phyloP scores from a whole-genome alignment of 2,113 vertebrate species.

The Gallinago media region DNA sequence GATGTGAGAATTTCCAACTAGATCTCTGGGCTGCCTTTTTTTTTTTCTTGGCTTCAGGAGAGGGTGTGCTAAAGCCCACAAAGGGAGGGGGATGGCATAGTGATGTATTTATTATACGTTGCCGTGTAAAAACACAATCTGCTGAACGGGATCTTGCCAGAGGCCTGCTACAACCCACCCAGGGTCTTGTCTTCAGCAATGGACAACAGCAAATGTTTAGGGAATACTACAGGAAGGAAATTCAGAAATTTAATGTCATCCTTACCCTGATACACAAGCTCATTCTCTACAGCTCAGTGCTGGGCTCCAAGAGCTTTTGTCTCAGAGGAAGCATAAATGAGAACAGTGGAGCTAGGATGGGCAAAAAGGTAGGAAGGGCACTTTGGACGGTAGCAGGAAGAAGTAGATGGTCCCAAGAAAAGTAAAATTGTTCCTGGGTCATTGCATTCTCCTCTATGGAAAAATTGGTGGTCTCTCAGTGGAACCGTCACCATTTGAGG shows the following conservation, averaged over 20 bases:
- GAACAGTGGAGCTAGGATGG: not conserved
- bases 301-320: not conserved
- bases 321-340: not conserved
- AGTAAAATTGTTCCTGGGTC: accelerated
- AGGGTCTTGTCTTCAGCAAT: not conserved
- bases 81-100: not conserved
- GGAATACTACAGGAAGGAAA: not conserved
- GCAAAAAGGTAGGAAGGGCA: not conserved
- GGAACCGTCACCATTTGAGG: not conserved
- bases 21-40: not conserved
- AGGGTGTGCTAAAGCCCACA: not conserved
- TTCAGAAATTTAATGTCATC: not conserved
- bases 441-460: not conserved
- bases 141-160: not conserved
- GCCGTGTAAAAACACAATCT: not conserved
- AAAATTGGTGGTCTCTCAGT: not conserved
- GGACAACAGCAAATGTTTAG: not conserved
- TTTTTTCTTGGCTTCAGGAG: not conserved
- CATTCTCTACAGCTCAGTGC: not conserved
- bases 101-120: not conserved
- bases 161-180: not conserved
- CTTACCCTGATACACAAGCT: accelerated
- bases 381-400: not conserved
- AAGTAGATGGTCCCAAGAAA: not conserved
- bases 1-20: not conserved